Evolutionary conservation across 2,888 invertebrate genomes (phyloP).

Genomic region (Idaea biselata): DNA sequence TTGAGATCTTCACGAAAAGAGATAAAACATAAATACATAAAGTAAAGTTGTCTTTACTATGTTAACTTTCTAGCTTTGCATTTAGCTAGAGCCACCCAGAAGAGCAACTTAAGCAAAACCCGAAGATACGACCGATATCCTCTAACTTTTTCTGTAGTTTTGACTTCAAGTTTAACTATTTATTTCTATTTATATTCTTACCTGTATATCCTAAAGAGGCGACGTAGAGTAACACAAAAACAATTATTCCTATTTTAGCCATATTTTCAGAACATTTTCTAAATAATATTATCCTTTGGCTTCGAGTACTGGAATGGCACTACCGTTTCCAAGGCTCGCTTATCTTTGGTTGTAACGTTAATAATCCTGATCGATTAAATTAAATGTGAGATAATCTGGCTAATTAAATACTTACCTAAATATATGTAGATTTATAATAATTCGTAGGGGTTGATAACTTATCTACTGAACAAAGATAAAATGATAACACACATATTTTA

Average conservation of each 20-base stretch:
- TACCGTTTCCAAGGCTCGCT: background rate
- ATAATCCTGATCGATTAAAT: background rate
- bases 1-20: too few species aligned
- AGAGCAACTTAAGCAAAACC: too few species aligned
- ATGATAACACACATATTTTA: constrained; percentile 56
- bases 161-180: too few species aligned
- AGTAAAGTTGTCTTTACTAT: too few species aligned
- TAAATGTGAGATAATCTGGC: background rate
- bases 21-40: too few species aligned
- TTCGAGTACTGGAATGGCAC: background rate
- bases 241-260: background rate
- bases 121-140: too few species aligned
- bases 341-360: background rate
- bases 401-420: background rate
- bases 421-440: background rate
- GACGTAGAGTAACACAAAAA: background rate
- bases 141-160: too few species aligned
- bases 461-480: constrained; percentile 24
- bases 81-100: too few species aligned
- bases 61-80: too few species aligned
- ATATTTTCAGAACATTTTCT: background rate
- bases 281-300: background rate
- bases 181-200: constrained; percentile 3
- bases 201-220: constrained; percentile 1
- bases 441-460: background rate